These are phyloP conservation scores for Colaptes auratus DNA, from an alignment of 2,113 vertebrate genomes.

Conservation along the genomic window DNA sequence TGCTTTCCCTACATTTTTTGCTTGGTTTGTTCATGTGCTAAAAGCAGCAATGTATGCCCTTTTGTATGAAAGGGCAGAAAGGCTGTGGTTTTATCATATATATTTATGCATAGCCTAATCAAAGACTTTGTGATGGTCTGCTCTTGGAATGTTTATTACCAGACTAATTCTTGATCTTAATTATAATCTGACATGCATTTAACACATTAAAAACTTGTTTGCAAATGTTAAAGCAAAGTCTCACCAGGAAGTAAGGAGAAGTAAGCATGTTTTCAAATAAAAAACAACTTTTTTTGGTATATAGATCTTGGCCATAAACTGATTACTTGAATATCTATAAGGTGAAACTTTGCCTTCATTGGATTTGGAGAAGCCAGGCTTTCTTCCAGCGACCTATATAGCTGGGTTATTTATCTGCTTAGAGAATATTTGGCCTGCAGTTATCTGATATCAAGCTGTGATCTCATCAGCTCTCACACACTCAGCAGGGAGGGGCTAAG, in stretches of 20 bases:
- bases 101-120: constrained; percentile 35
- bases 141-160: constrained; percentile 69
- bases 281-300: constrained; percentile 43
- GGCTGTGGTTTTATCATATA: background rate
- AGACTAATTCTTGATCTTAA: constrained; percentile 68
- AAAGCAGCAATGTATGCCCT: background rate
- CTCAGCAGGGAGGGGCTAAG: constrained; percentile 61
- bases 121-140: constrained; percentile 30
- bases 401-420: constrained; percentile 53
- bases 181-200: constrained; percentile 55
- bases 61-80: background rate
- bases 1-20: background rate
- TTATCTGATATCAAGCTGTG: constrained; percentile 65
- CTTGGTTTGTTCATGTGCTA: constrained; percentile 1
- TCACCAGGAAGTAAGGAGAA: background rate
- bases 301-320: constrained; percentile 14
- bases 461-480: constrained; percentile 64
- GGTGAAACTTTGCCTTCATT: background rate
- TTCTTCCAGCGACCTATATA: constrained; percentile 30
- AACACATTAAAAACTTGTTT: constrained; percentile 28
- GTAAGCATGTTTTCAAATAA: constrained; percentile 19
- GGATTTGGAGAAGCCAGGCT: background rate
- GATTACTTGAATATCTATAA: constrained; percentile 23
- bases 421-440: constrained; percentile 61
- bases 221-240: constrained; percentile 43